Evolutionary conservation across 2,888 invertebrate species (phyloP), one percentile per base, ranked within the genome.

Genomic region (Resseliella maxima): DNA sequence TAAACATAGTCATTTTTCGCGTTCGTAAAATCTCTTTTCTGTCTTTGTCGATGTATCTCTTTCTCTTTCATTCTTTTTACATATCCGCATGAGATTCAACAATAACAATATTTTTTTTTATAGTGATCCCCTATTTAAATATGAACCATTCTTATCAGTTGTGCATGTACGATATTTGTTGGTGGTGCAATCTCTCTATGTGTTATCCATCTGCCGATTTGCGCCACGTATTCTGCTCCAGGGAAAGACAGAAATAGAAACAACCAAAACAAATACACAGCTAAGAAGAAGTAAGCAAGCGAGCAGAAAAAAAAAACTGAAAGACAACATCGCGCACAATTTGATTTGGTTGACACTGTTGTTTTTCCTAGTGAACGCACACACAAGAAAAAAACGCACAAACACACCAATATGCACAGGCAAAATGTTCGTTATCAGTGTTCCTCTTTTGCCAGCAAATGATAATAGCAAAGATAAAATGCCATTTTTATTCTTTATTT

Each of bases 401-500:
- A 8, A 41, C 50, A 12, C 15, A 50, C 50, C 50, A 50, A 18
- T 18, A 50, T 21, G 31, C 31, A n/a, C 72, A 72, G 10, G n/a
- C n/a, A 31, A 72, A 72, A 72, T 72, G 72, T 72, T 72, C 31
- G 31, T 72, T 72, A 72, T 72, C 72, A 72, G 72, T 72, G 31
- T 72, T 59, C 72, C 72, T 72, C 72, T 72, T 41, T 72, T 72
- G 72, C 72, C 72, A 72, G 27, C n/a, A n/a, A 72, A 72, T 72
- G 72, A 72, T 72, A 72, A 72, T 72, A 72, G 31, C 72, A 31
- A 31, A 72, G 72, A 72, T 72, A 72, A 72, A 31, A 72, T 35
- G 35, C 72, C 72, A 72, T 72, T 72, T n/a, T n/a, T 72, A 72
- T 72, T 72, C 72, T 72, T 72, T 72, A 72, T 72, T 72, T 72